Conservation (phyloP, 2,888 invertebrate genomes). For the Apomyelois bistriatella region DNA sequence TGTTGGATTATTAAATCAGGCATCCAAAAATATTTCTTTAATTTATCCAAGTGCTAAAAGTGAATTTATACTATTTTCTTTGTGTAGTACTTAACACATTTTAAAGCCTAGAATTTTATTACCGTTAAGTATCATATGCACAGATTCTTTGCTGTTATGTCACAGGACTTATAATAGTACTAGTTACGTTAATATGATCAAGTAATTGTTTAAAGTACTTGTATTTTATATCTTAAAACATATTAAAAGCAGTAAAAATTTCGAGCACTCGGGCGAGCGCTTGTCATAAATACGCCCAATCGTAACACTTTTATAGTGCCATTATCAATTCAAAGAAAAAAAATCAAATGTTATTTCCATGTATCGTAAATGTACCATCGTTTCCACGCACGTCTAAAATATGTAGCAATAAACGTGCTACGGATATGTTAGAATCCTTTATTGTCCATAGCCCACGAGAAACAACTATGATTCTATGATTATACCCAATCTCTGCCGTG, state of each 20-base stretch:
- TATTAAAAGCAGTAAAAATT: constrained; percentile 2
- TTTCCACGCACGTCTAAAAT: constrained; percentile 54
- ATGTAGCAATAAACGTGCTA: constrained; percentile 66
- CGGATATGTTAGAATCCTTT: constrained; percentile 65
- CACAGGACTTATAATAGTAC: too few species aligned
- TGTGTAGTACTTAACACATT: neutral
- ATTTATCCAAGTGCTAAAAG: neutral
- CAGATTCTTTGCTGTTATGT: neutral
- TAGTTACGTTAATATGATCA: neutral
- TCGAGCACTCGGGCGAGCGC: constrained; percentile 33
- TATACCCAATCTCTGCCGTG: constrained; percentile 51
- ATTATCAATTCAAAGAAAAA: constrained; percentile 22
- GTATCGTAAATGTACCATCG: constrained; percentile 50
- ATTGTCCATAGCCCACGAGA: constrained; percentile 58
- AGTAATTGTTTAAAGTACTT: constrained; percentile 19
- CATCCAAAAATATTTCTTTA: too few species aligned
- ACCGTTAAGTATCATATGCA: neutral
- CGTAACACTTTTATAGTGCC: constrained; percentile 21
- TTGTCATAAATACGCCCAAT: constrained; percentile 23
- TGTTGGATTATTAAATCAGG: too few species aligned
- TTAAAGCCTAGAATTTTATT: neutral
- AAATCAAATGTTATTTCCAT: constrained; percentile 41
- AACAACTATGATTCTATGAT: constrained; percentile 40
- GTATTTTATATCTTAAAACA: neutral
- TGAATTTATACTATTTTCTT: neutral